Base-by-base conservation (phyloP, 2,888 invertebrate genomes). In the Phrixothrix hirtus region DNA sequence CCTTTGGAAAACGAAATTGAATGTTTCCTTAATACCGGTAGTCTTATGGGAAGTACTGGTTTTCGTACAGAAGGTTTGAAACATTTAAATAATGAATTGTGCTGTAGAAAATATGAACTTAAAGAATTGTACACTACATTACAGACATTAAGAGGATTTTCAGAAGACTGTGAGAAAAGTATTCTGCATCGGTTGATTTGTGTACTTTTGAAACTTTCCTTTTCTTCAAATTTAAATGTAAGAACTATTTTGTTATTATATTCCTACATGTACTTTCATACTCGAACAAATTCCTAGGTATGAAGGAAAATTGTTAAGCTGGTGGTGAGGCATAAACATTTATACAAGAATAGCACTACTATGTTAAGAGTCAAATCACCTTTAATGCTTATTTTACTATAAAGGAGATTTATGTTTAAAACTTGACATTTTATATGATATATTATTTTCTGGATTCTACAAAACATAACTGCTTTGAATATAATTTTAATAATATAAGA, bases 131-230 rank as follows among this genome's bases (percentile, higher is more conserved):
- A 81, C 57, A 70, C 75, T n/a, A 76, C 78, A 21, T 68, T 88
- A 34, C 78, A 80, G 52, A 66, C 67, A 3, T 69, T 74, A 0
- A 78, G 80, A 62, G 82, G 83, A 1, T 87, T 87, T 68, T 83
- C 85, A 0, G 86, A 87, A 68, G 84, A 87, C 58, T 85, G 84
- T 62, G 76, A 76, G 21, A 75, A 77, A 0, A 87, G 85, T 67
- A 63, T 80, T 10, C 67, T 88, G 9, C 88, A 89, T 71, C 78
- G 79, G 60, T 71, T 88, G 9, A 79, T 87, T 51, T 79, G 80
- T 57, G 75, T 78, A 31, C 74, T 89, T 6, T 79, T 83, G 27
- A 78, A 79, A 55, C 75, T 84, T 47, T 73, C 82, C 27, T 78
- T 79, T 63, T 79, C 79, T 0, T 64, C 71, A 0, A 72, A 78